These are phyloP conservation scores for Myzus persicae DNA, from an alignment of 1,140 invertebrate species.

Conservation along the genomic window DNA sequence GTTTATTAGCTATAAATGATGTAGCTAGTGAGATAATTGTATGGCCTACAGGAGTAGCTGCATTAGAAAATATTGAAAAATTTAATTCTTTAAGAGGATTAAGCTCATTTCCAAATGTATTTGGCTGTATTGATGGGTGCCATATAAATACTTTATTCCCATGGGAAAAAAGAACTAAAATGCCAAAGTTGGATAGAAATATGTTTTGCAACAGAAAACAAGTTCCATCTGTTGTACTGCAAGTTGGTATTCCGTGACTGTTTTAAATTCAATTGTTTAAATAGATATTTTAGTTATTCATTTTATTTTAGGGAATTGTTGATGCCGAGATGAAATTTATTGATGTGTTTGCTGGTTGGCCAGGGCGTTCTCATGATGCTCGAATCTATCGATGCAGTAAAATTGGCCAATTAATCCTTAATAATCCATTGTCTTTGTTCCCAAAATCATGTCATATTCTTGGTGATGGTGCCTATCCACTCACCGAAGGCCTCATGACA, in stretches of 20 bases:
- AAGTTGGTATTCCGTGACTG: neutral
- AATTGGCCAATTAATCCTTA: neutral
- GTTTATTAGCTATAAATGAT: neutral
- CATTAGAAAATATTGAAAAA: neutral
- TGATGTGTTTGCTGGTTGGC: slow-evolving; percentile 30
- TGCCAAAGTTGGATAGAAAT: neutral
- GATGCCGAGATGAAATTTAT: slow-evolving; percentile 9
- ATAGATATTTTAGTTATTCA: neutral
- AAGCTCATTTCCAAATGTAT: neutral
- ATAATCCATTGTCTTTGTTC: neutral
- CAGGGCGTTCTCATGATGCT: neutral
- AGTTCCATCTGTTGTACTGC: no score
- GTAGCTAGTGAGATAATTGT: neutral
- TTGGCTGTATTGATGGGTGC: neutral
- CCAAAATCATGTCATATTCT: neutral
- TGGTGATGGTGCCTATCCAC: slow-evolving; percentile 17
- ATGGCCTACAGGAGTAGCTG: neutral
- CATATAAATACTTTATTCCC: neutral
- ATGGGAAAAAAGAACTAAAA: neutral
- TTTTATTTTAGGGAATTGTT: slow-evolving; percentile 24
- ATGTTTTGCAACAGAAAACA: neutral
- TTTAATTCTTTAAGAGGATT: neutral
- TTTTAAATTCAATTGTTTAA: no score
- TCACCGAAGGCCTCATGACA: neutral
- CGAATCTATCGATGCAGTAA: neutral